Base-by-base conservation (phyloP, 1,140 invertebrate genomes). In the Lepidurus packardi region DNA sequence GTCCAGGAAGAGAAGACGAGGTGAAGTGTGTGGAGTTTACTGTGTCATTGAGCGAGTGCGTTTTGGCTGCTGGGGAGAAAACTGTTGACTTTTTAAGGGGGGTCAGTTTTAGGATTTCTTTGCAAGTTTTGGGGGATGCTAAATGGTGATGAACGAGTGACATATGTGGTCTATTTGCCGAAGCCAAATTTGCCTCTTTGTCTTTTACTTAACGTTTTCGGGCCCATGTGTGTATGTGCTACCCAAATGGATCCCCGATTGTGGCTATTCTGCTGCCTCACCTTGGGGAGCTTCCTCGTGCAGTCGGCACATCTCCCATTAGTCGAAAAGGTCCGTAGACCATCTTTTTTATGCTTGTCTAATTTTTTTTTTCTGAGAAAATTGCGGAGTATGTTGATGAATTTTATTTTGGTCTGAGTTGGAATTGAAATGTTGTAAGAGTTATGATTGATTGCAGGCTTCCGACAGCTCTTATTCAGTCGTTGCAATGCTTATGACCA, bases 241-340 rank as follows among this genome's bases (percentile, higher is more conserved):
- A 65, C 8, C 53, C 53, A 65, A 65, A 65, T 65, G 53, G 53
- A 65, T 65, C n/a, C 53, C 21, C 53, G 53, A 65, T n/a, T 21
- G 16, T 65, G 53, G 53, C 53, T 65, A 65, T 21, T 65, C 7
- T 65, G 53, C 53, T 65, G 53, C 13, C 21, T 9, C 53, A n/a
- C 53, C 53, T 65, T 65, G 53, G 53, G 53, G 53, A 65, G 53
- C 21, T 65, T 65, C 53, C 53, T 65, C 53, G 53, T 65, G 6
- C 53, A 65, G 53, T 65, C 53, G 53, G 53, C 53, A 21, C 53
- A 65, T 65, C 53, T 65, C n/a, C 53, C 53, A 65, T 65, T 65
- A 65, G 53, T 65, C 53, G 53, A 65, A 65, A 65, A 65, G 53
- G 53, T 65, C 53, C 16, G 16, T 65, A 65, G 53, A 65, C 53